Base-by-base conservation (phyloP, 2,888 invertebrate genomes). In the Gnatocerus cornutus region DNA sequence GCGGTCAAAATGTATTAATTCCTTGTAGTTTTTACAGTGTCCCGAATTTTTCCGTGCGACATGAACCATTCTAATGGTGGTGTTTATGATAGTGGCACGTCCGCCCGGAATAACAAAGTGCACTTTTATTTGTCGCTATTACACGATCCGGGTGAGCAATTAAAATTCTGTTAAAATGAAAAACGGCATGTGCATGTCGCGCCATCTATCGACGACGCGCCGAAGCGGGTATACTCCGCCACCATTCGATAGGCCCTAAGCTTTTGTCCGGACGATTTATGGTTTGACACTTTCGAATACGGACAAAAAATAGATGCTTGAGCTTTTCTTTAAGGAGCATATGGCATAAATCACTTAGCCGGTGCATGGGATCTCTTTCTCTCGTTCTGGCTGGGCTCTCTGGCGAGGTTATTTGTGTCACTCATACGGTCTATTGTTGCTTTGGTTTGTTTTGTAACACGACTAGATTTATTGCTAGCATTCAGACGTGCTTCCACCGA, bases 261-360 rank as follows among this genome's bases (percentile, higher is more conserved):
- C 81, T 78, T 80, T 81, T 81, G 81, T 81, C 78, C 78, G 74
- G 63, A 83, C 80, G 82, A 84, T 84, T 84, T 84, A 84, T 84
- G 83, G 83, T 81, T 83, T 84, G 84, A 84, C 84, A 84, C 83
- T 84, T 84, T 84, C 83, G 82, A 83, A 83, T 83, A 82, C 83
- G 82, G 80, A 81, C 83, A 84, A 83, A 84, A 84, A 84, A 83
- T 81, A 80, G 83, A 82, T 83, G 84, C 84, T 83, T 82, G 83
- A 82, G 82, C 83, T 82, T 83, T 84, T 84, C 83, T 83, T 46
- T 83, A 82, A 83, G 83, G 81, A 83, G 82, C 81, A 83, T 81
- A 83, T 76, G 84, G 83, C 81, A 84, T 84, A 84, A 84, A 84
- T 84, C 84, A 84, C 83, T 80, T 78, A 77, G 77, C 74, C 78